phyloP scores from a whole-genome alignment of 92 coral and sea anemone genomes.

The Galaxea fascicularis region DNA sequence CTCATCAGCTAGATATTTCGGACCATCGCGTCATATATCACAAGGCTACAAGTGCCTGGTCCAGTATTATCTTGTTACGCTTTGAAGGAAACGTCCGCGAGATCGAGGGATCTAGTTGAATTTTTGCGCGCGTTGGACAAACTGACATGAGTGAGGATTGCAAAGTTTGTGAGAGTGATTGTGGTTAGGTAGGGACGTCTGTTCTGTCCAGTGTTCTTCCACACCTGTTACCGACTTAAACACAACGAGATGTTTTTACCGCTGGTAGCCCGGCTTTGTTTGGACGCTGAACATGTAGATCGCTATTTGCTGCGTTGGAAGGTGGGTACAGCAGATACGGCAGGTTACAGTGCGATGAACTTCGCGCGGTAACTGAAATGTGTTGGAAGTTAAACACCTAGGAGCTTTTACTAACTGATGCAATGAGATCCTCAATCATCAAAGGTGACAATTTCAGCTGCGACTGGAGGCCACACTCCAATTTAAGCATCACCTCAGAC shows the following conservation, averaged over 20 bases:
- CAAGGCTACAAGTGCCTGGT: constrained; percentile 20
- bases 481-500: too few species aligned
- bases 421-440: not conserved
- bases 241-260: constrained; percentile 1
- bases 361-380: not conserved
- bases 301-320: not conserved
- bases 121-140: not conserved
- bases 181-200: not conserved
- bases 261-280: constrained; percentile 13
- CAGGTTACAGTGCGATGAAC: not conserved
- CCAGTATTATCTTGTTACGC: constrained; percentile 17
- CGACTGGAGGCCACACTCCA: too few species aligned
- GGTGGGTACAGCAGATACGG: not conserved
- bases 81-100: not conserved
- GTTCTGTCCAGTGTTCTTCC: not conserved
- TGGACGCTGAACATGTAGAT: constrained; percentile 9
- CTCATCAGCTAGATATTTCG: constrained; percentile 31
- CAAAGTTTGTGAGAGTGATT: not conserved
- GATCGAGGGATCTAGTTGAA: not conserved
- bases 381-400: not conserved
- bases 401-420: not conserved
- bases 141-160: not conserved
- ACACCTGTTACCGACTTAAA: constrained; percentile 7
- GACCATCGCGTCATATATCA: constrained; percentile 22
- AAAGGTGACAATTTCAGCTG: not conserved